A percentile compares a stretch with the other conserved stretches of the same genome.
Conservation (phyloP, 2,113 vertebrate species). For the Leuciscus idus region DNA sequence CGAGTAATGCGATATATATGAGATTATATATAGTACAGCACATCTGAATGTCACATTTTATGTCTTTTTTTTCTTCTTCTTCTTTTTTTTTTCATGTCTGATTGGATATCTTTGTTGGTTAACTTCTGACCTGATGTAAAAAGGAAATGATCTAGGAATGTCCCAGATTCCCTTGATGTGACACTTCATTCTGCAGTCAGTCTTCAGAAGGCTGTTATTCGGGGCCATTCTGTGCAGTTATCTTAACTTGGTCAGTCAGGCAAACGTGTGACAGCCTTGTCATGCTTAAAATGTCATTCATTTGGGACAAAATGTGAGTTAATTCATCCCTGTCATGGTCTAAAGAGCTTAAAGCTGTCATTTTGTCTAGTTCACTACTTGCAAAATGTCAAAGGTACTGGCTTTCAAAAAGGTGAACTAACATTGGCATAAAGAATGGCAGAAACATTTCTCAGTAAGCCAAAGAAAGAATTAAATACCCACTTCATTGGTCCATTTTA, state of each 20-base stretch:
- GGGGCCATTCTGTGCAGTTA: background rate
- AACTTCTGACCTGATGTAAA: background rate
- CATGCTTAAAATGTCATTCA: background rate
- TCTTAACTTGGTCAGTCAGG: background rate
- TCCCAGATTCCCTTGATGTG: background rate
- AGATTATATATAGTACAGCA: background rate
- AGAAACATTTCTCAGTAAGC: background rate
- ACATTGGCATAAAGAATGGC: background rate
- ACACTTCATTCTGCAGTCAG: background rate
- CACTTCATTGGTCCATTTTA: too few species aligned
- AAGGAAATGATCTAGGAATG: background rate
- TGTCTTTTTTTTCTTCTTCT: background rate
- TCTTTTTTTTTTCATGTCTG: background rate
- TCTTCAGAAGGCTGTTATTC: background rate
- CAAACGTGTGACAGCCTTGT: background rate
- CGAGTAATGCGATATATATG: background rate
- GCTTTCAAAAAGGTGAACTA: background rate
- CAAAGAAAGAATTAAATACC: background rate
- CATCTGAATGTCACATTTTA: background rate
- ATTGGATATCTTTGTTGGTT: background rate
- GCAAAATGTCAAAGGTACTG: slow-evolving; percentile 27
- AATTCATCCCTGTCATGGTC: slow-evolving; percentile 2
- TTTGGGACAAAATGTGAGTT: slow-evolving; percentile 7
- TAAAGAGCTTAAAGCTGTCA: slow-evolving; percentile 24
- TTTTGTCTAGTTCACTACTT: slow-evolving; percentile 3